Evolutionary conservation across 2,888 invertebrate genomes (phyloP), one percentile per base, ranked within the genome.

Genomic region (Drosophila pullipes): DNA sequence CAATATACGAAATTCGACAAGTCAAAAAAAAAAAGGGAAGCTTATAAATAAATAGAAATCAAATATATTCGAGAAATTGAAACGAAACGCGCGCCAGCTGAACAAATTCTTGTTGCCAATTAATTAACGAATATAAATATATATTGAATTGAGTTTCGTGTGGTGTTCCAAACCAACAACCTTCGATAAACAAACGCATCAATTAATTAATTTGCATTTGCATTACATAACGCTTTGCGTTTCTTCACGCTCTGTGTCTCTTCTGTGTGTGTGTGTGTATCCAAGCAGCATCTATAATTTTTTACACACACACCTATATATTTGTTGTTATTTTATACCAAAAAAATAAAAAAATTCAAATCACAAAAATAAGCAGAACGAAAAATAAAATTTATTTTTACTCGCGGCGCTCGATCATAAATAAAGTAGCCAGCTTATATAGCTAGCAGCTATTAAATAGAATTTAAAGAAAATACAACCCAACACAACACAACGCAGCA

Each of bases 61-160:
- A 44, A 44, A 25, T 16, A 80, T 44, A 80, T 62, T 50, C 65
- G 62, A 63, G 55, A 66, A 47, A 66, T 53, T 64, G 60, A 68
- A 88, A 85, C 84, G 84, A 85, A 85, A 81, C 78, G 89, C 74
- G 86, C 82, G 76, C 69, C 81, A 69, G 67, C 57, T 39, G 57
- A 47, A 58, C 13, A 66, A 37, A 55, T 41, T 60, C 58, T 64
- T 57, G 59, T 75, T 75, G 80, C 78, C 76, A 80, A 78, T 58
- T 68, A 62, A 74, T 49, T 53, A 50, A 50, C 59, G 55, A 39
- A 61, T 47, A 53, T 64, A 65, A 58, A 63, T 66, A 47, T 64
- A 37, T 60, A 59, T 31, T n/a, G 39, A 52, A 60, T 22, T 67
- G 64, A 67, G 22, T 49, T 54, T 67, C 54, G 63, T 55, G 84